Base-by-base conservation (phyloP, 1,140 invertebrate species). In the Dendroctonus valens region DNA sequence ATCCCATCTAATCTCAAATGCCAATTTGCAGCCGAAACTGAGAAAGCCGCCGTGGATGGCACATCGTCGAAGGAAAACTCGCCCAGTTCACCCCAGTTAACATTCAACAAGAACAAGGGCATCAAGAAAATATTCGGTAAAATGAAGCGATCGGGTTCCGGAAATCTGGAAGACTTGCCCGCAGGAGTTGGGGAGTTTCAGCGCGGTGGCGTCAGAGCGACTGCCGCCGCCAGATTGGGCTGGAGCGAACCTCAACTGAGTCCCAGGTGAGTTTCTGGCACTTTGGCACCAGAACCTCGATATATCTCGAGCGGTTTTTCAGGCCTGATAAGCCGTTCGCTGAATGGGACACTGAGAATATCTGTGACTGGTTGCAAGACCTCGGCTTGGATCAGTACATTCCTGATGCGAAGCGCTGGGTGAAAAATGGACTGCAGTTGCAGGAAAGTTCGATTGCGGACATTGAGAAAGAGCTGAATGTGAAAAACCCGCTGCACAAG, bases 391-490 rank as follows among this genome's bases (percentile, higher is more conserved):
- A 91, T 62, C 85, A 85, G 76, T 97, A 97, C 78, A 83, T 88
- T 11, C 77, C 82, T 2, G 91, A 96, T 68, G 88, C 90, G 55
- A 88, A 88, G 73, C 81, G 86, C 59, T 96, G 92, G 92, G 86
- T 94, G 11, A 88, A 87, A 61, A 89, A 86, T 72, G 89, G 94
- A 5, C 81, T 87, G 41, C 92, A 95, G 65, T 79, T 99, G 26
- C 83, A 97, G 9, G 86, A 88, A 69, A 88, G 91, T 5, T 85
- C 89, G 0, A 83, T 86, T 11, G 80, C 87, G 66, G 91, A 97
- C 69, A 85, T 98, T 26, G 97, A 99, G 77, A 96, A 96, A 76
- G 94, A 94, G 74, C 79, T 95, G 0, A 89, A 86, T 57, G 84
- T 94, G 9, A 94, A 93, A 79, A 91, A 95, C 79, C 80, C 86